phyloP scores from a whole-genome alignment of 2,797 vertebrate genomes.

The Clarias pachynema region DNA sequence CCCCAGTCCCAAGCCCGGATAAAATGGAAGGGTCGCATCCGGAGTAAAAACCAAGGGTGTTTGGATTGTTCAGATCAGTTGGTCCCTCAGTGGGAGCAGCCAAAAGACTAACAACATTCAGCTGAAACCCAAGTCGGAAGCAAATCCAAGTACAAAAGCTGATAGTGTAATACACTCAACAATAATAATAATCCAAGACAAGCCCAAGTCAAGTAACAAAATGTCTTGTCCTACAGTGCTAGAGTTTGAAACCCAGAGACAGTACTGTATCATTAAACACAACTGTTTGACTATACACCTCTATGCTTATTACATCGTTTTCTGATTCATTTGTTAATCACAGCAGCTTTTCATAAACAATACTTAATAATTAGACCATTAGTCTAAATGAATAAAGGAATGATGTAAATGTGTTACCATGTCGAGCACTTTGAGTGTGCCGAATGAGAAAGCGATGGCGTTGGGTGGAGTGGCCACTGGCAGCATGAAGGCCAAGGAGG shows the following conservation, averaged over 20 bases:
- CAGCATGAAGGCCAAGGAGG: constrained; percentile 94
- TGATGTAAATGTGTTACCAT: constrained; percentile 80
- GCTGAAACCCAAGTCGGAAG: not conserved
- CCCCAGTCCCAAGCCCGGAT: no score
- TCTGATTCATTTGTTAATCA: not conserved
- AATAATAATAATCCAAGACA: not conserved
- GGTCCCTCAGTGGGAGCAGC: no score
- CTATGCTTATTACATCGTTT: not conserved
- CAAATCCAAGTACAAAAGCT: not conserved
- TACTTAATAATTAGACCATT: not conserved
- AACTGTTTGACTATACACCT: not conserved
- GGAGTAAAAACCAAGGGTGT: no score
- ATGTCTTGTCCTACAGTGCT: not conserved
- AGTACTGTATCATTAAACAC: not conserved
- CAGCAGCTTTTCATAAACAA: not conserved
- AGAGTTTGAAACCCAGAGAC: not conserved
- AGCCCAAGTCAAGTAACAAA: not conserved
- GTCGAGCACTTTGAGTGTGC: constrained; percentile 85
- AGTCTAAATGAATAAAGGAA: not conserved
- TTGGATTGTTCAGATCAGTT: no score
- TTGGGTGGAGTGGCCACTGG: constrained; percentile 94
- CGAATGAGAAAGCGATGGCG: constrained; percentile 91
- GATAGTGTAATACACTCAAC: no score
- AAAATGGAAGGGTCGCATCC: no score
- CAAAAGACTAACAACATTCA: no score